Evolutionary conservation across 2,888 invertebrate species (phyloP).

Genomic region (Teleogryllus oceanicus): DNA sequence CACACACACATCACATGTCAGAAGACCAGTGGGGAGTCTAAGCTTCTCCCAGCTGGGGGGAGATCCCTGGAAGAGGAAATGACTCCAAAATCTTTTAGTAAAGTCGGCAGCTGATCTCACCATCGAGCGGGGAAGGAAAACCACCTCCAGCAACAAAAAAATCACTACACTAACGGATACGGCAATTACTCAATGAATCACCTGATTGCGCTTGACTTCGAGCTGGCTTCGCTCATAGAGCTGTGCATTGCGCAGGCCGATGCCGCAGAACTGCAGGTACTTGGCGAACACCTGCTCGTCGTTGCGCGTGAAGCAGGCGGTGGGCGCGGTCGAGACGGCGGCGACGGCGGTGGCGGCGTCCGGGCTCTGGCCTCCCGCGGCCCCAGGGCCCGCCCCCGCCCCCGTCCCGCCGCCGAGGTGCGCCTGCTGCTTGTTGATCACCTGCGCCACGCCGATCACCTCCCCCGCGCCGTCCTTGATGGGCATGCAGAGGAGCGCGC

Average conservation of each 20-base stretch:
- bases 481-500: conserved; percentile 91
- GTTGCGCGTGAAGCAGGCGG: conserved; percentile 70
- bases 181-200: conserved; percentile 40
- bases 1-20: no score
- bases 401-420: conserved; percentile 27
- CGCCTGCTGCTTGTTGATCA: conserved; percentile 45
- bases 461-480: conserved; percentile 92
- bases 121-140: no score
- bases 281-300: conserved; percentile 90
- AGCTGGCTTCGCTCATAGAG: conserved; percentile 91
- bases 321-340: neutral
- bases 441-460: conserved; percentile 95
- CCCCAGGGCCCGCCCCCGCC: no score
- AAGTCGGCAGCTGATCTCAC: no score
- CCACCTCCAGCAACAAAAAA: no score
- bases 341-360: neutral
- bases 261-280: conserved; percentile 95
- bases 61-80: no score
- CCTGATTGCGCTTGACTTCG: conserved; percentile 92
- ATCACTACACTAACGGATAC: conserved; percentile 12
- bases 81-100: no score
- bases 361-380: neutral
- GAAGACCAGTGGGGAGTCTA: no score
- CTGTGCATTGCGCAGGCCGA: conserved; percentile 92
- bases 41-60: no score